These are phyloP conservation scores for Pipistrellus nathusii DNA, from an alignment of 2,797 vertebrate species.

Conservation along the genomic window DNA sequence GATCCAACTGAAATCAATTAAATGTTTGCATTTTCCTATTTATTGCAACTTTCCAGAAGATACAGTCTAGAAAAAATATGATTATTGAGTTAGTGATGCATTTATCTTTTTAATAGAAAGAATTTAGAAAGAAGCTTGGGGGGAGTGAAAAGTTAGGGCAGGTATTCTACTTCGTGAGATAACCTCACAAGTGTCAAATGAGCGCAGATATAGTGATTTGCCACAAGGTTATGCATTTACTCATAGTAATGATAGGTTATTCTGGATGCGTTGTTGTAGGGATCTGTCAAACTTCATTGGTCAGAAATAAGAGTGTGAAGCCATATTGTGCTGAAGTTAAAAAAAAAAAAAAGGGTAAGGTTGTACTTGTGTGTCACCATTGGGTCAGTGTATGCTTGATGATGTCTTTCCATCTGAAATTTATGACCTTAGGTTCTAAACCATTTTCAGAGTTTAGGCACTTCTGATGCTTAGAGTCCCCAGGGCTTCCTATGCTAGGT, in stretches of 20 bases:
- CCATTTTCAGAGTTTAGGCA: background rate
- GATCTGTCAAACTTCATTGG: background rate
- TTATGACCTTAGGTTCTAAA: background rate
- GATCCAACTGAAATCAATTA: slow-evolving; percentile 38
- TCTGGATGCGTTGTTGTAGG: background rate
- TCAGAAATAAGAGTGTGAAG: slow-evolving; percentile 8
- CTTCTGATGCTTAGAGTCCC: background rate
- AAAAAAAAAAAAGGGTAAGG: background rate
- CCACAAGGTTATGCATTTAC: background rate
- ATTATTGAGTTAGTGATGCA: slow-evolving; percentile 7
- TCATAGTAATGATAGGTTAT: background rate
- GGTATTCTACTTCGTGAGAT: background rate
- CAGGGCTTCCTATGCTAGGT: background rate
- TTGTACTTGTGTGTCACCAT: background rate
- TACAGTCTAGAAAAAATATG: background rate
- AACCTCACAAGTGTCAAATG: background rate
- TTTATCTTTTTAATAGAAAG: background rate
- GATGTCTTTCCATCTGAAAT: background rate
- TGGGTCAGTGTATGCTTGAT: background rate
- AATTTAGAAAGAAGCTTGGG: background rate
- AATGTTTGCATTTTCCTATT: background rate
- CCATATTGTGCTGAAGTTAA: background rate
- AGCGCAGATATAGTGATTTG: background rate
- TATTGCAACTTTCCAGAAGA: slow-evolving; percentile 6
- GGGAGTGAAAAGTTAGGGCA: background rate